Conservation (phyloP, 1,140 invertebrate species). For the Drosophila asahinai region DNA sequence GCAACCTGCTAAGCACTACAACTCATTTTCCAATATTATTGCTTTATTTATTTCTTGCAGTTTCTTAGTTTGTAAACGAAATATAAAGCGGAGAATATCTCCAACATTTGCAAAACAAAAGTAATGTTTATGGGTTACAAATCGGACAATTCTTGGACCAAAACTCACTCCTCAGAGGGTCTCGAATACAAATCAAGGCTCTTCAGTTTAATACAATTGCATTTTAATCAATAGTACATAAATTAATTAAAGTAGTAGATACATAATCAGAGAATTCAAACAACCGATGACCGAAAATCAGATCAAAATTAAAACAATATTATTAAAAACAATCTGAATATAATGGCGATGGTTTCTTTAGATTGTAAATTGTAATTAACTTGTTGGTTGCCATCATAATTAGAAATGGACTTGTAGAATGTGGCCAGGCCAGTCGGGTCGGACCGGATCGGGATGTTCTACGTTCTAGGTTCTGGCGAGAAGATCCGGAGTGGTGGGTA, state of each 20-base stretch:
- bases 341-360: slow-evolving; percentile 52
- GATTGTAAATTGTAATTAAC: slow-evolving; percentile 70
- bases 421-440: slow-evolving; percentile 18
- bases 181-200: neutral
- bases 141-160: neutral
- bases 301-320: slow-evolving; percentile 17
- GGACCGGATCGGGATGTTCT: slow-evolving; percentile 8
- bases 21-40: slow-evolving; percentile 5
- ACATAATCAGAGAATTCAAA: slow-evolving; percentile 11
- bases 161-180: too few species aligned
- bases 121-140: neutral
- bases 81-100: neutral
- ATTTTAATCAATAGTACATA: slow-evolving; percentile 26
- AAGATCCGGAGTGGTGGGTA: slow-evolving; percentile 24
- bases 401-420: slow-evolving; percentile 60
- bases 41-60: slow-evolving; percentile 2
- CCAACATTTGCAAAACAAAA: neutral
- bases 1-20: neutral
- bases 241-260: slow-evolving; percentile 16
- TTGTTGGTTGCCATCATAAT: slow-evolving; percentile 61
- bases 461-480: slow-evolving; percentile 12
- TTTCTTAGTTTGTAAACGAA: neutral
- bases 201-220: slow-evolving; percentile 12
- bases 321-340: slow-evolving; percentile 60
- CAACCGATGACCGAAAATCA: slow-evolving; percentile 1